Evolutionary conservation across 1,140 invertebrate species (phyloP).

Genomic region (Dinoponera quadriceps): DNA sequence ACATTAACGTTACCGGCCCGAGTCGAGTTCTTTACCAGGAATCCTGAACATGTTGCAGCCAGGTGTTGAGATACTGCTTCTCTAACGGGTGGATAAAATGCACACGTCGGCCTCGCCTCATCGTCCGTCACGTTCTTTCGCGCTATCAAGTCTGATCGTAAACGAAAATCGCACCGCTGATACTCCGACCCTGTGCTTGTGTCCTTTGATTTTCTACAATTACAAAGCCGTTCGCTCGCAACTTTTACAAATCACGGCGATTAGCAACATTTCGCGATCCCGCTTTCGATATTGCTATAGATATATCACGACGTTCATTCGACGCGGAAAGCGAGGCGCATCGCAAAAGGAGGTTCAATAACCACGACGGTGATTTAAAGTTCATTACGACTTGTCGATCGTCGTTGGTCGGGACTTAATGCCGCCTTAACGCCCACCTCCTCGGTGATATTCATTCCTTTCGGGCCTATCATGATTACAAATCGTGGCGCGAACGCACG

Average conservation of each 20-base stretch:
- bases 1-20: slow-evolving; percentile 61
- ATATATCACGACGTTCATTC: too few species aligned
- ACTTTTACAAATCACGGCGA: too few species aligned
- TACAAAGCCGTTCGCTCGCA: too few species aligned
- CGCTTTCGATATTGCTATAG: too few species aligned
- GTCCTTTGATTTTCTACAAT: too few species aligned
- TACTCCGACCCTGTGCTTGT: background rate
- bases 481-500: background rate
- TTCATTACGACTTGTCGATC: too few species aligned
- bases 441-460: background rate
- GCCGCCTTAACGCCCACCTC: background rate
- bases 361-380: too few species aligned
- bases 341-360: too few species aligned
- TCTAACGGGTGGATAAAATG: slow-evolving; percentile 64
- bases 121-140: background rate
- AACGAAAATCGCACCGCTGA: background rate
- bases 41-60: slow-evolving; percentile 61
- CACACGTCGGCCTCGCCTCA: background rate
- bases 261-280: too few species aligned
- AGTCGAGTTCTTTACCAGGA: slow-evolving; percentile 63
- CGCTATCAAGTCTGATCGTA: background rate
- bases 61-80: slow-evolving; percentile 61
- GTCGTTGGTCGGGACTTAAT: too few species aligned
- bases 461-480: background rate
- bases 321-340: too few species aligned